Percentiles rank a stretch among this genome's conserved stretches.
Evolutionary conservation across 2,113 vertebrate species (phyloP).

Genomic region (Urocitellus parryii): DNA sequence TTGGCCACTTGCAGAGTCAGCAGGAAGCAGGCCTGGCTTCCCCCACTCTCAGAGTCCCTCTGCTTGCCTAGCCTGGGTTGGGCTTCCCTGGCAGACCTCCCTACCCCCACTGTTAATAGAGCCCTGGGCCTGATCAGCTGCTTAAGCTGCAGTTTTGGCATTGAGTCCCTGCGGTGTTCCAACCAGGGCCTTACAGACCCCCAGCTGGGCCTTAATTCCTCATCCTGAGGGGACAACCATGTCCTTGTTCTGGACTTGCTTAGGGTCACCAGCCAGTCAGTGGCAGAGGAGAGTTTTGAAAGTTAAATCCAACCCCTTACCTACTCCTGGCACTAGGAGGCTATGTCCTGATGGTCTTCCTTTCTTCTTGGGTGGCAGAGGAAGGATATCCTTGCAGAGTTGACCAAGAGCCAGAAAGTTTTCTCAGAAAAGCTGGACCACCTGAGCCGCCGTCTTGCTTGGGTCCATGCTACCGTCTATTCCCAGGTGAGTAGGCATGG

Average conservation of each 20-base stretch:
- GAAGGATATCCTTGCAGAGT: slow-evolving; percentile 94
- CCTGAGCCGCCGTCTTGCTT: slow-evolving; percentile 96
- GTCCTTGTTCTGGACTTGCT: background rate
- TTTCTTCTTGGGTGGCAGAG: slow-evolving; percentile 87
- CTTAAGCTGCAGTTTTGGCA: background rate
- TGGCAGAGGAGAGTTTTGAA: background rate
- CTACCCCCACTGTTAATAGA: background rate
- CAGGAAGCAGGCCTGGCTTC: slow-evolving; percentile 58
- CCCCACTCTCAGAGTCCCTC: background rate
- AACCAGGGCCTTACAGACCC: too few relatives aligned
- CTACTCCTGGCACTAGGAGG: background rate
- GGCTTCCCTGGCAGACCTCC: background rate
- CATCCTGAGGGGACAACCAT: background rate
- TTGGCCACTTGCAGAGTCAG: slow-evolving; percentile 58
- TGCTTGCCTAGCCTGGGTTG: background rate
- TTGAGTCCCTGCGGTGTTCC: background rate
- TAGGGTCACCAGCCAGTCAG: background rate
- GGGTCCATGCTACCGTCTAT: slow-evolving; percentile 99
- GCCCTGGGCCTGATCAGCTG: background rate
- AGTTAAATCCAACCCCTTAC: background rate
- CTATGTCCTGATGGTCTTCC: background rate
- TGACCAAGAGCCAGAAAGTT: slow-evolving; percentile 97
- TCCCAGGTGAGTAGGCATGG: slow-evolving; percentile 91
- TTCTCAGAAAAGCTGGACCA: slow-evolving; percentile 98
- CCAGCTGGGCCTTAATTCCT: background rate